Percentiles rank a stretch among this genome's conserved stretches.
These are phyloP conservation scores for Nycticryphes semicollaris DNA, from an alignment of 2,113 vertebrate genomes.

Conservation along the genomic window DNA sequence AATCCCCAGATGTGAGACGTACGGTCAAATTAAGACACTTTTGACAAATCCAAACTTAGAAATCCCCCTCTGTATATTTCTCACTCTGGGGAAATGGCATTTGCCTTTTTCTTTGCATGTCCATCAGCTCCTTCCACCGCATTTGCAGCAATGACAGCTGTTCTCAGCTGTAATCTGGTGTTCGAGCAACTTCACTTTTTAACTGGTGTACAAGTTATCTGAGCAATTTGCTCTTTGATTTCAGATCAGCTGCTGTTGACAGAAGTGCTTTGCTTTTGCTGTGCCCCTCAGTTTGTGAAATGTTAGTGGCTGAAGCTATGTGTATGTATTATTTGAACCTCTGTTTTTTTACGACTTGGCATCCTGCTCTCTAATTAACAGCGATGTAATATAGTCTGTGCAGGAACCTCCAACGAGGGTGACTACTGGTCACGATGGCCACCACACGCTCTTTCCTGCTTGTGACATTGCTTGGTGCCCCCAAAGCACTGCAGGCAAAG, in stretches of 20 bases:
- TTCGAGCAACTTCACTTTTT: background rate
- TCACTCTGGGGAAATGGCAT: background rate
- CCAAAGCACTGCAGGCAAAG: background rate
- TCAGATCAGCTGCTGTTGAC: background rate
- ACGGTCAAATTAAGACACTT: background rate
- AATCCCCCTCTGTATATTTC: background rate
- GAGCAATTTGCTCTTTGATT: background rate
- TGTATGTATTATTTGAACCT: background rate
- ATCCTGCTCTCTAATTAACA: background rate
- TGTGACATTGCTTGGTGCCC: background rate
- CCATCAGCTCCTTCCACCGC: background rate
- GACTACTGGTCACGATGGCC: background rate
- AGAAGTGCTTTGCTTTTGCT: background rate
- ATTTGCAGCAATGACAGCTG: background rate
- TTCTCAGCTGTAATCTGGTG: background rate
- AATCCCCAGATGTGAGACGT: background rate
- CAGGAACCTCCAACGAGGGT: background rate
- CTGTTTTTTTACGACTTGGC: background rate
- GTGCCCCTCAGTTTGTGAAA: background rate
- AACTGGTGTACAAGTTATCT: background rate
- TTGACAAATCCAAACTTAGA: background rate
- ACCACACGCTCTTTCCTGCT: background rate
- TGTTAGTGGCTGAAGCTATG: background rate
- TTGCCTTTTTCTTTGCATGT: background rate
- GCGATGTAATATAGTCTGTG: background rate